These are phyloP conservation scores for Sitobion miscanthi DNA, from an alignment of 1,140 invertebrate genomes.

Conservation along the genomic window DNA sequence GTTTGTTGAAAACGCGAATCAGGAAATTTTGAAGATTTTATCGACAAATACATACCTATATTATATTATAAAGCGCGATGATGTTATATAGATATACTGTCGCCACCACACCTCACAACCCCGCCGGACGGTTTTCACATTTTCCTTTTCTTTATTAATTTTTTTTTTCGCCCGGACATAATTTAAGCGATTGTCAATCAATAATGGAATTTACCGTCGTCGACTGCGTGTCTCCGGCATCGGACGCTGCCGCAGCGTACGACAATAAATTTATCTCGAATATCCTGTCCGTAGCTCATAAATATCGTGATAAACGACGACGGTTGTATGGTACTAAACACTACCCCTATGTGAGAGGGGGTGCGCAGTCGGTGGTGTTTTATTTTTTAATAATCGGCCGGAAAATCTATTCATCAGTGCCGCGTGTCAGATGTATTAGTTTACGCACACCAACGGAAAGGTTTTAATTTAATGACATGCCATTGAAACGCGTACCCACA, in stretches of 20 bases:
- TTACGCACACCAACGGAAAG: not conserved
- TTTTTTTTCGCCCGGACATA: not conserved
- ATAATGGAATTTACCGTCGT: not conserved
- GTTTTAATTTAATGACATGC: not conserved
- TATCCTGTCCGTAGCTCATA: not conserved
- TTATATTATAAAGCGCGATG: not conserved
- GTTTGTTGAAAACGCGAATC: not conserved
- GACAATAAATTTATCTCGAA: slow-evolving; percentile 1
- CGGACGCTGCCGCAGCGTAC: not conserved
- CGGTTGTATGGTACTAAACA: not conserved
- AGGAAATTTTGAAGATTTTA: not conserved
- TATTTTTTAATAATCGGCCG: slow-evolving; percentile 12
- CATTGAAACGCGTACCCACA: not conserved
- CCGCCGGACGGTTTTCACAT: not conserved
- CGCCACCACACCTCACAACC: not conserved
- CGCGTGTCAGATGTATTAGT: not conserved
- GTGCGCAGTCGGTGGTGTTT: not conserved
- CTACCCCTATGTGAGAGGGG: not conserved
- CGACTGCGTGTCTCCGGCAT: not conserved
- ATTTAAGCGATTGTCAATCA: not conserved
- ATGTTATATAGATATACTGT: not conserved
- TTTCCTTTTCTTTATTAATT: not conserved
- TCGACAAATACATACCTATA: not conserved
- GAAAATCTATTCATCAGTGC: not conserved
- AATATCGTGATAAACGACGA: slow-evolving; percentile 25